Evolutionary conservation across 30 jellyfish, hydroid and myxozoan species (phyloP), one percentile per base, ranked within the genome.

Genomic region (Hydractinia symbiolongicarpus): DNA sequence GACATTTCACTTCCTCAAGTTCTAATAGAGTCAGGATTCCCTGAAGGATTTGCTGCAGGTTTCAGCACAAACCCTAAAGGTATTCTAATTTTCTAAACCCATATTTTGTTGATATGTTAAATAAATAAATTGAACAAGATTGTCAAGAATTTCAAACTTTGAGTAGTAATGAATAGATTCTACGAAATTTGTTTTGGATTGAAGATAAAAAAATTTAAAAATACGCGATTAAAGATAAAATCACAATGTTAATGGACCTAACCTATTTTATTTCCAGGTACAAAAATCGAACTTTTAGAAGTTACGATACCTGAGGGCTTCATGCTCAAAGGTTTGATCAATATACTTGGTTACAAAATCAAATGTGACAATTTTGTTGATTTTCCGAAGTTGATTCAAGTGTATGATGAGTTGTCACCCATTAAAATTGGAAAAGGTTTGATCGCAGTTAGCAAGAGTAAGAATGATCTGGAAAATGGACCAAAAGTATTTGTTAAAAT

Each of bases 1-100:
- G 77, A 79, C 44, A 54, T 93, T 44, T 50, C 72, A 19, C 79
- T 93, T 50, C 98, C 98, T 4, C 79, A 93, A 55, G 96, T 88
- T 7, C 49, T 93, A 16, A 61, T 87, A 84, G 98, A 93, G 21
- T 56, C 96, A 14, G 98, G 98, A 4, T 93, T 93, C 67, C 98
- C 98, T 6, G 96, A 87, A 14, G 98, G 95, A 20, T 87, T 93
- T 14, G 49, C 72, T 5, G 90, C 81, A 8, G 89, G 95, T 4
- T 93, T 83, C 68, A 49, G 96, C 0, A 14, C 79, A 53, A 55
- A 53, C 73, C 79, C 79, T 5, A 60, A 55, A 53, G 85, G 85
- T 77, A 77, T 9, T 8, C 5, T 17, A 7, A 72, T 68, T 11
- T 40, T 68, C 3, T 60, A 60, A 60, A 60, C 17, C 2, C 19